Base-by-base conservation (phyloP, 2,113 vertebrate species). In the Sitta europaea region DNA sequence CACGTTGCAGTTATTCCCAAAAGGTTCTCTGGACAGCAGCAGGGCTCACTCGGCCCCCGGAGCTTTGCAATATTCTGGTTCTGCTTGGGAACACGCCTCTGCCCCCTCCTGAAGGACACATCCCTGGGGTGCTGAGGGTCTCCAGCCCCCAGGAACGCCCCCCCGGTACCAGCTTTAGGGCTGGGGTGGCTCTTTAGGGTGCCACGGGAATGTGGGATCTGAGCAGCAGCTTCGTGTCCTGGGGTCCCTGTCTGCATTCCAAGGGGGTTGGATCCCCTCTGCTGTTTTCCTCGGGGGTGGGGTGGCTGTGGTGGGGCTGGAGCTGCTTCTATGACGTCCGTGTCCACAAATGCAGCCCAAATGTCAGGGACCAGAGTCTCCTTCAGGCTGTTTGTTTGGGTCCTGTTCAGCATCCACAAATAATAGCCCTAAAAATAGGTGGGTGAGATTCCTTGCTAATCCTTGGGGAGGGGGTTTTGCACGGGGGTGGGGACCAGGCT, bases 371-470 rank as follows among this genome's bases (percentile, higher is more conserved):
- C 81, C 95, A 85, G 93, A 17, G 18, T 91, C 91, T 51, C 68
- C 92, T 87, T 57, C 43, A 0, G 12, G 59, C 77, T 68, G 79
- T 75, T 86, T 81, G 84, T 91, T 90, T 85, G 77, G 65, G 70
- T 78, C 58, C 50, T 20, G 55, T 71, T 67, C 71, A 45, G 84
- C 20, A 31, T 61, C 89, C 45, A 72, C 91, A 96, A 90, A 92
- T 92, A 95, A 97, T 92, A 72, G 86, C 48, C 25, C 93, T 95
- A 94, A 95, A 96, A 96, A 95, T 96, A 96, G 89, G 36, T 48
- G 9, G 43, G 5, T 48, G 86, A 72, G 62, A 92, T 96, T 59
- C 80, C 67, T 84, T 1, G 0, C 53, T 94, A 4, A 91, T 88
- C 91, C 51, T 53, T 45, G 67, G 42, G 72, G 50, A 22, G 82